Base-by-base conservation (phyloP, 2,113 vertebrate species). In the Rhegmatorhina hoffmannsi region DNA sequence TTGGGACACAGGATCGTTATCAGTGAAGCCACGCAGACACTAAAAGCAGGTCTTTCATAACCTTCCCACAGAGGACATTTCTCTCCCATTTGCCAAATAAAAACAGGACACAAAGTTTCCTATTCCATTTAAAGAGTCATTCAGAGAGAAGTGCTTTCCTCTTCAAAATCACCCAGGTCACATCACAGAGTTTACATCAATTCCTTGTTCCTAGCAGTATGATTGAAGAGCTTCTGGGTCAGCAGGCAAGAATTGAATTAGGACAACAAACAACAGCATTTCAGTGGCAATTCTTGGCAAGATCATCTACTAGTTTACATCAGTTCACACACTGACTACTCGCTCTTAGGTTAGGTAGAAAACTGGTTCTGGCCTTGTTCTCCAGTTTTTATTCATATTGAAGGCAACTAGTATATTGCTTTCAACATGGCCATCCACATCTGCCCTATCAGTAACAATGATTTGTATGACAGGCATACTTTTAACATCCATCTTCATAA, bases 41-140 rank as follows among this genome's bases (percentile, higher is more conserved):
- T 56, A 76, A 90, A 87, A 74, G 14, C 29, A 40, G 31, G 17
- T 92, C 82, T 96, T 96, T 94, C 83, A 62, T n/a, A 96, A 95
- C 21, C 19, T 59, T 24, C 25, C 9, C 49, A 33, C 9, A 33
- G 28, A 44, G 25, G 29, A 31, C 58, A 26, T 40, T 50, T 83
- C 34, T 62, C n/a, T 64, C 18, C 29, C 18, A 40, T 33, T 49
- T 87, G 80, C 85, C 79, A 93, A 67, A 72, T 8, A 16, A 59
- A 3, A 68, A 77, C 2, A 0, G 1, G 52, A 77, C 69, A 83
- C 3, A 2, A 55, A 47, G 23, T 74, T 81, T 70, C 56, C 33
- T 43, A 28, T 20, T 53, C 20, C 36, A 20, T 8, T 50, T 62
- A 17, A 69, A 66, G 52, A 70, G 29, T 26, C 11, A 78, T 40